Percentiles rank a stretch among this genome's conserved stretches.
These are phyloP conservation scores for Corythornis cristatus DNA, from an alignment of 2,113 vertebrate species.

Conservation along the genomic window DNA sequence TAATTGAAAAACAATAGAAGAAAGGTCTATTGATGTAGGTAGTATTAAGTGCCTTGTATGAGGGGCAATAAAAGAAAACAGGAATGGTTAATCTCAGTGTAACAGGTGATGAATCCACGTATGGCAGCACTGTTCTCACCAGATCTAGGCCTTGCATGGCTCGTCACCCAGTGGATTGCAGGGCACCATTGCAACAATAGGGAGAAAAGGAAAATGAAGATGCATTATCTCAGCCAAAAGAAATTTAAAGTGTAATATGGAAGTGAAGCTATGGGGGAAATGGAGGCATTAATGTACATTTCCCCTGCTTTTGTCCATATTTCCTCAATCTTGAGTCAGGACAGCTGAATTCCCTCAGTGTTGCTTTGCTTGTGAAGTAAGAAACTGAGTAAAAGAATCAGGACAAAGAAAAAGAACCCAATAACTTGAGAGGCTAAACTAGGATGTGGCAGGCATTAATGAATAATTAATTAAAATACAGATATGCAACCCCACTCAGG, in stretches of 20 bases:
- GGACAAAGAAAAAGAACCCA: neutral
- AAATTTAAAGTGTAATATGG: neutral
- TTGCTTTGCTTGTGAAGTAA: neutral
- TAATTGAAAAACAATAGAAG: neutral
- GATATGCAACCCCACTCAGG: neutral
- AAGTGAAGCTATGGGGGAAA: neutral
- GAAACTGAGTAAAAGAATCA: neutral
- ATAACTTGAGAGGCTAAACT: neutral
- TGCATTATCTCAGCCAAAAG: neutral
- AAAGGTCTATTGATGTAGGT: neutral
- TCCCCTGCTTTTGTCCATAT: neutral
- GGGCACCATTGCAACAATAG: accelerated
- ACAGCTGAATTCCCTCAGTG: neutral
- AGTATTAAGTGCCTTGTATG: neutral
- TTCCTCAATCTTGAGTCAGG: neutral
- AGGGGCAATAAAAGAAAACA: neutral
- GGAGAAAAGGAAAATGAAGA: neutral
- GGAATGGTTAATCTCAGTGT: neutral
- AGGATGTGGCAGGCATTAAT: neutral
- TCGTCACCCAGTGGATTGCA: neutral
- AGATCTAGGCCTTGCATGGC: neutral
- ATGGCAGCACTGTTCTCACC: neutral
- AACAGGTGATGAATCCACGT: neutral
- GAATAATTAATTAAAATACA: neutral
- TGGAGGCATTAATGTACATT: neutral